Conservation (phyloP, 2,888 invertebrate species). For the Macrosiphum euphorbiae region DNA sequence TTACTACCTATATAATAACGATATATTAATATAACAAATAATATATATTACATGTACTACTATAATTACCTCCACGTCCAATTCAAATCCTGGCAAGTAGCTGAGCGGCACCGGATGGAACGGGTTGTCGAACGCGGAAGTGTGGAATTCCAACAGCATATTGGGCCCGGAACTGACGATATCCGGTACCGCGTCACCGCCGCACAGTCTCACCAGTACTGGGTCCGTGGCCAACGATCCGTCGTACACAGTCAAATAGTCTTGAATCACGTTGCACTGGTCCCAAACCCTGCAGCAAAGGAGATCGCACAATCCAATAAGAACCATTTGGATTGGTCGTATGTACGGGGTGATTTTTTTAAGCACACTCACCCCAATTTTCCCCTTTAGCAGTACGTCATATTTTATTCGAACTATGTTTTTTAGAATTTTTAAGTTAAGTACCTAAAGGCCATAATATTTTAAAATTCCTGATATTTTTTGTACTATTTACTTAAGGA, state of each 20-base stretch:
- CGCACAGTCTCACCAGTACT: slow-evolving; percentile 83
- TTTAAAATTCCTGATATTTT: no score
- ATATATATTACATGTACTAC: no score
- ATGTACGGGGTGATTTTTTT: no score
- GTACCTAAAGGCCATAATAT: no score
- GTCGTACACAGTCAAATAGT: slow-evolving; percentile 86
- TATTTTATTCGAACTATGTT: no score
- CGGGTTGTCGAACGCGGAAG: slow-evolving; percentile 85
- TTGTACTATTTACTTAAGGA: no score
- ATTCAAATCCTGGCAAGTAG: slow-evolving; percentile 84
- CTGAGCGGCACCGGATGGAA: slow-evolving; percentile 84
- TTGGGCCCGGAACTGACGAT: slow-evolving; percentile 83
- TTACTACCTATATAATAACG: no score
- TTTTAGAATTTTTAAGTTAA: no score
- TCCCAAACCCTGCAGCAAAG: slow-evolving; percentile 78
- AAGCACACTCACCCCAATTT: no score
- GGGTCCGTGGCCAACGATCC: slow-evolving; percentile 78
- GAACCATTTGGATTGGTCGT: not conserved
- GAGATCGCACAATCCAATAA: not conserved
- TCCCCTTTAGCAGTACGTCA: no score
- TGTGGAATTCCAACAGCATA: slow-evolving; percentile 84
- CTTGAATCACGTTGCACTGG: slow-evolving; percentile 85
- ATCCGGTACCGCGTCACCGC: slow-evolving; percentile 85
- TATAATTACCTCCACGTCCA: slow-evolving; percentile 80
- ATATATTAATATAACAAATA: no score